phyloP scores from a whole-genome alignment of 1,140 invertebrate genomes.

The Sogatella furcifera region DNA sequence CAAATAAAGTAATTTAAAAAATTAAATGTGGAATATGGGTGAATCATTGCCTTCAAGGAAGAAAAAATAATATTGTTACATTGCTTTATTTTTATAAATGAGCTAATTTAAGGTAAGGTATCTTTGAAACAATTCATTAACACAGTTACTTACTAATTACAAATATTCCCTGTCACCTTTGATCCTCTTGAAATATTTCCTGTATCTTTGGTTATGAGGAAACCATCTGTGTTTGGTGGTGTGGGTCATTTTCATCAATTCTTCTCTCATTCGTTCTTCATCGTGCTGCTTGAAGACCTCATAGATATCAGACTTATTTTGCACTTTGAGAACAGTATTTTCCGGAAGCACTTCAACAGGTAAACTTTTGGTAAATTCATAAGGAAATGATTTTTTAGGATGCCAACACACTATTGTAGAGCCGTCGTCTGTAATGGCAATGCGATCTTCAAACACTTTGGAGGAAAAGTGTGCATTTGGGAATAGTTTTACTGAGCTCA shows the following conservation, averaged over 20 bases:
- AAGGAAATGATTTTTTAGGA: slow-evolving; percentile 68
- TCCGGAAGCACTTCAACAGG: background rate
- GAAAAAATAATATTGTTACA: no score
- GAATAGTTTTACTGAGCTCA: no score
- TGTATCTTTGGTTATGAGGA: slow-evolving; percentile 47
- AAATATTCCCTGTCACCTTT: background rate
- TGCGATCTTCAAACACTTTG: background rate
- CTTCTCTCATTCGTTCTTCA: slow-evolving; percentile 45
- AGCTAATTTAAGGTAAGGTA: no score
- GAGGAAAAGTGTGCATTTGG: background rate
- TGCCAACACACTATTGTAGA: slow-evolving; percentile 78
- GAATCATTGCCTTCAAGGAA: no score
- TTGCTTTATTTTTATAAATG: no score
- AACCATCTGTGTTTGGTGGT: slow-evolving; percentile 76
- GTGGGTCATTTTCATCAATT: slow-evolving; percentile 60
- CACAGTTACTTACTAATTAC: background rate
- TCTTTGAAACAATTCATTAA: no score
- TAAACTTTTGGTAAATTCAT: slow-evolving; percentile 45
- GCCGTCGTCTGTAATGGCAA: slow-evolving; percentile 58
- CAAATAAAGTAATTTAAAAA: no score
- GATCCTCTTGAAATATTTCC: background rate
- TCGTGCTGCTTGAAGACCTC: slow-evolving; percentile 53
- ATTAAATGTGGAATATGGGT: no score
- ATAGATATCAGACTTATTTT: slow-evolving; percentile 44
- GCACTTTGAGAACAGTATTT: slow-evolving; percentile 48